Base-by-base conservation (phyloP, 92 coral and sea anemone species). In the Epizoanthus rinbou region DNA sequence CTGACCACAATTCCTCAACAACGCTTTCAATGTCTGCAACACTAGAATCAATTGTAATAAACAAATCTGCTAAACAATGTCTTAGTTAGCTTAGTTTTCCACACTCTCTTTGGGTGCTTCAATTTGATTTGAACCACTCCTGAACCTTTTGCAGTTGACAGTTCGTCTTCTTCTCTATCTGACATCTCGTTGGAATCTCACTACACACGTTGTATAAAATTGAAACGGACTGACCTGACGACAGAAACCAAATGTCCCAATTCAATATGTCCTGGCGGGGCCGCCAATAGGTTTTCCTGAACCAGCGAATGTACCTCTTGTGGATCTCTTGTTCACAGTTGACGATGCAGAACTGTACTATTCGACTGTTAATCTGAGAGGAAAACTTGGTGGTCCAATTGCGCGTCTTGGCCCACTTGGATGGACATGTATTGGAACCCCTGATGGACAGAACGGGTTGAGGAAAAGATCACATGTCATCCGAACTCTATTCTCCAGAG, bases 331-430 rank as follows among this genome's bases (percentile, higher is more conserved):
- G 47, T 84, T 84, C 15, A 90, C 90, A 23, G 57, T 88, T 16
- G 91, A 88, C 75, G 63, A 87, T 31, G 85, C 85, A 9, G 90
- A 91, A 6, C 60, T 91, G 58, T 91, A 88, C 83, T 88, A 88
- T 43, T 91, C 90, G 8, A 68, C 57, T 18, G 84, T 53, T 50
- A 90, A 86, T 70, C 73, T 91, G 21, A 88, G 86, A 52, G 88
- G 91, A 19, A 64, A 62, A 21, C 19, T 80, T 15, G 86, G 86
- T 25, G 84, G 52, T 16, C 92, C 90, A 45, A 76, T 88, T 39
- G 91, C 91, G 31, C 90, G 90, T 6, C 80, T 85, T 56, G 94
- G 90, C 69, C 94, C 91, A n/a, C 87, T 90, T 18, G 87, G 94
- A 47, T 87, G 94, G 94, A 90, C 79, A 53, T 90, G 93, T 64